phyloP scores from a whole-genome alignment of 1,140 invertebrate genomes.

The Tribolium castaneum region DNA sequence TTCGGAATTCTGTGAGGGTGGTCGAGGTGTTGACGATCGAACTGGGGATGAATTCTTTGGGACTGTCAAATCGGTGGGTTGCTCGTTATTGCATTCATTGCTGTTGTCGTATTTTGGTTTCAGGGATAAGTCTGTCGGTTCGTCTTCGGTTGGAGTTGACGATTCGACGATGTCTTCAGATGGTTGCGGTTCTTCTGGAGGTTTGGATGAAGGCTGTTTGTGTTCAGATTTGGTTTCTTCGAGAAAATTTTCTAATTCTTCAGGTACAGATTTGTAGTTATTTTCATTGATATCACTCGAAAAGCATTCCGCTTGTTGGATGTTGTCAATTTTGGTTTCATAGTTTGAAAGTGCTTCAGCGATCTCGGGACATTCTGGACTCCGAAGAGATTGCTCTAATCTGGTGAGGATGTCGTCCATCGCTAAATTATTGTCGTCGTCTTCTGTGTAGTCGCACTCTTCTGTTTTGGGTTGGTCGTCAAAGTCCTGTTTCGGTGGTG shows the following conservation, averaged over 20 bases:
- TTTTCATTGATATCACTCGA: conserved; percentile 46
- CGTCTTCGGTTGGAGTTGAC: conserved; percentile 62
- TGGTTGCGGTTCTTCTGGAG: conserved; percentile 55
- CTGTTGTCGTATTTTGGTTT: conserved; percentile 60
- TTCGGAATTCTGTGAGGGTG: conserved; percentile 71
- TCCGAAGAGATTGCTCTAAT: conserved; percentile 68
- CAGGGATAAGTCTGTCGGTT: conserved; percentile 64
- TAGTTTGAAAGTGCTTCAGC: conserved; percentile 39
- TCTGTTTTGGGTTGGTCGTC: conserved; percentile 50
- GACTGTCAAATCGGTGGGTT: conserved; percentile 61
- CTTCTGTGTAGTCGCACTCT: conserved; percentile 68
- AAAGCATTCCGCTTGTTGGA: conserved; percentile 46
- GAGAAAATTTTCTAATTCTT: conserved; percentile 48
- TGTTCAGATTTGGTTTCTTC: conserved; percentile 45
- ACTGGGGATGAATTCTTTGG: conserved; percentile 57
- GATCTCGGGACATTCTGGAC: conserved; percentile 64
- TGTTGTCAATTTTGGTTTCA: conserved; percentile 30
- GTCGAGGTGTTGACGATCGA: conserved; percentile 65
- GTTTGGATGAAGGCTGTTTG: conserved; percentile 19
- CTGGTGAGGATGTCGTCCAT: conserved; percentile 70
- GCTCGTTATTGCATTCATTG: conserved; percentile 54
- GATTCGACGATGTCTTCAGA: conserved; percentile 50
- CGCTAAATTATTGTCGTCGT: conserved; percentile 71
- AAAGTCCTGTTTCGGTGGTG: conserved; percentile 41
- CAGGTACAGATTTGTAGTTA: conserved; percentile 34